These are phyloP conservation scores for Trichogramma evanescens DNA, from an alignment of 2,888 invertebrate genomes.

Conservation along the genomic window DNA sequence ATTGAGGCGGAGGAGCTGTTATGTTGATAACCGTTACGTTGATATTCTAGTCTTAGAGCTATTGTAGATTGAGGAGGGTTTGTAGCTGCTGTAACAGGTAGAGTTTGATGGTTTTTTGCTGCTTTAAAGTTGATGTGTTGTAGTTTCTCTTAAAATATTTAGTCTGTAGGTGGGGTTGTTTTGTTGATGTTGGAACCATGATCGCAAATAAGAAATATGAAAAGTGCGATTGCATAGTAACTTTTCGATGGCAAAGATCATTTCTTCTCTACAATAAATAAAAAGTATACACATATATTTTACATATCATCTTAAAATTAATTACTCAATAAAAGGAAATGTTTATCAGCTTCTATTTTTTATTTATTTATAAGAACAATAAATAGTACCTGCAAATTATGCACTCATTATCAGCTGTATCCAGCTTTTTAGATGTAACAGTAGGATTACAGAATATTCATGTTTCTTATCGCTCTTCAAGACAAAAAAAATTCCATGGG, in stretches of 20 bases:
- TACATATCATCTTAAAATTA: not conserved
- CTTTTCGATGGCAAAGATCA: conserved; percentile 79
- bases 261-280: conserved; percentile 53
- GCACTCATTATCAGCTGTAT: conserved; percentile 92
- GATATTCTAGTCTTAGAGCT: conserved; percentile 16
- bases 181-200: conserved; percentile 99
- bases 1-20: conserved; percentile 26
- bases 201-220: conserved; percentile 92
- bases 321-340: not conserved
- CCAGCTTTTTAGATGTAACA: conserved; percentile 86
- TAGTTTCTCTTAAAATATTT: conserved; percentile 61
- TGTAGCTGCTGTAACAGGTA: conserved; percentile 34
- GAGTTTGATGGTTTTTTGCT: conserved; percentile 39
- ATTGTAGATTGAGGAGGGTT: conserved; percentile 29
- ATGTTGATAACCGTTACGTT: conserved; percentile 14
- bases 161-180: conserved; percentile 98
- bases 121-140: conserved; percentile 29
- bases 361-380: not conserved
- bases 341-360: not conserved
- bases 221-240: conserved; percentile 99
- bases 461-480: conserved; percentile 90
- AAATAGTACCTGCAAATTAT: conserved; percentile 78
- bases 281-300: not conserved
- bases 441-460: conserved; percentile 97
- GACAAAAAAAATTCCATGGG: conserved; percentile 93